Percentiles rank a stretch among this genome's conserved stretches.
These are phyloP conservation scores for Jordanella pulchra DNA, from an alignment of 2,797 vertebrate species.

Conservation along the genomic window DNA sequence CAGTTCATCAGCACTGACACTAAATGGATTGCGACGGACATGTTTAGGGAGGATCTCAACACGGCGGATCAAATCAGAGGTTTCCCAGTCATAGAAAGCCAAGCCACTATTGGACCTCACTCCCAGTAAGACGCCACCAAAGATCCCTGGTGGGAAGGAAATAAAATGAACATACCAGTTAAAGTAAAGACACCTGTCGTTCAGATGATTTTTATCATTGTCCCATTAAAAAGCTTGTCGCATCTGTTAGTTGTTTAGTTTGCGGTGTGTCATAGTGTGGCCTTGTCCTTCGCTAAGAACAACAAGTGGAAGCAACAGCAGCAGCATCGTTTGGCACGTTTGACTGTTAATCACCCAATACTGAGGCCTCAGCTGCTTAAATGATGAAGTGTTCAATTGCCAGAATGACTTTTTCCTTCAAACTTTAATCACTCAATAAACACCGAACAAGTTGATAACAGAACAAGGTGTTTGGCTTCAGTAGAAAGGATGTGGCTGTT, in stretches of 20 bases:
- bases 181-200: background rate
- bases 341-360: too few species aligned
- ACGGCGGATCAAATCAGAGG: slow-evolving; percentile 93
- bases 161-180: slow-evolving; percentile 9
- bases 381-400: too few species aligned
- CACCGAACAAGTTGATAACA: background rate
- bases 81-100: slow-evolving; percentile 98
- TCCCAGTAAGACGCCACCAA: slow-evolving; percentile 93
- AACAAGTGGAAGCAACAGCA: too few species aligned
- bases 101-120: slow-evolving; percentile 94
- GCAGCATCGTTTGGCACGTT: too few species aligned
- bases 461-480: background rate
- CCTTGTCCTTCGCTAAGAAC: too few species aligned
- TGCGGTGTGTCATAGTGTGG: too few species aligned
- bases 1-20: background rate
- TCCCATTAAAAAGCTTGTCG: background rate
- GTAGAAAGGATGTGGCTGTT: too few species aligned
- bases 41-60: slow-evolving; percentile 99
- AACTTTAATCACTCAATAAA: background rate
- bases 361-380: too few species aligned
- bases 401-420: too few species aligned
- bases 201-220: background rate
- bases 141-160: slow-evolving; percentile 83
- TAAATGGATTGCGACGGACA: slow-evolving; percentile 63
- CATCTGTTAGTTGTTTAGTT: background rate